These are phyloP conservation scores for Standfussiana lucernea DNA, from an alignment of 2,888 invertebrate species.

Conservation along the genomic window DNA sequence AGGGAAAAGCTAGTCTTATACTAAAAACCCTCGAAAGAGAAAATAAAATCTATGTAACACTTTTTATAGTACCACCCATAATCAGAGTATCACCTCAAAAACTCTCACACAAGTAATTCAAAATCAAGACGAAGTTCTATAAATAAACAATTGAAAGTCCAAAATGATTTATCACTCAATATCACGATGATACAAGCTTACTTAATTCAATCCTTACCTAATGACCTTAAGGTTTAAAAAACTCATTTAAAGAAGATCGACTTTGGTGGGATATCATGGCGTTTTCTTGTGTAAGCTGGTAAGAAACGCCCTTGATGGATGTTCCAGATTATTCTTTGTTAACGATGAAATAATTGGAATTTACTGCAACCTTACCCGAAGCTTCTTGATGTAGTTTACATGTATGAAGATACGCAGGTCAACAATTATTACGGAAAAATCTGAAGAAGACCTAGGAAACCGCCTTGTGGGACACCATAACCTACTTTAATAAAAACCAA, in stretches of 20 bases:
- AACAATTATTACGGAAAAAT: neutral
- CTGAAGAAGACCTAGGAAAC: neutral
- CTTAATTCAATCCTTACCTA: conserved; percentile 54
- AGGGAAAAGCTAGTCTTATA: neutral
- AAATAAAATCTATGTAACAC: neutral
- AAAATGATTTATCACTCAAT: conserved; percentile 53
- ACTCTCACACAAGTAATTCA: conserved; percentile 12
- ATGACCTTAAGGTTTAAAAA: conserved; percentile 63
- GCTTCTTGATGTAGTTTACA: neutral
- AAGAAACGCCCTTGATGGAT: conserved; percentile 54
- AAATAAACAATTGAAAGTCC: conserved; percentile 57
- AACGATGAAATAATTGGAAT: conserved; percentile 39
- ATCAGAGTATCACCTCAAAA: conserved; percentile 9
- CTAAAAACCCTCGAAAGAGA: conserved; percentile 4
- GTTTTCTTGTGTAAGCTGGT: conserved; percentile 53
- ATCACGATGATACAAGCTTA: conserved; percentile 20
- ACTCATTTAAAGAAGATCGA: conserved; percentile 59
- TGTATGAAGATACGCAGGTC: neutral
- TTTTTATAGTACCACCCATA: conserved; percentile 6
- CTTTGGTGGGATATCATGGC: conserved; percentile 36
- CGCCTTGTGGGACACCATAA: conserved; percentile 18
- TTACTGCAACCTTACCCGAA: neutral
- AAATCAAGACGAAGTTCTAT: conserved; percentile 34
- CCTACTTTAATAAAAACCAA: neutral
- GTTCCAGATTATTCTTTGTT: conserved; percentile 41